Conservation (phyloP, 2,888 invertebrate species). For the Machimus rusticus region DNA sequence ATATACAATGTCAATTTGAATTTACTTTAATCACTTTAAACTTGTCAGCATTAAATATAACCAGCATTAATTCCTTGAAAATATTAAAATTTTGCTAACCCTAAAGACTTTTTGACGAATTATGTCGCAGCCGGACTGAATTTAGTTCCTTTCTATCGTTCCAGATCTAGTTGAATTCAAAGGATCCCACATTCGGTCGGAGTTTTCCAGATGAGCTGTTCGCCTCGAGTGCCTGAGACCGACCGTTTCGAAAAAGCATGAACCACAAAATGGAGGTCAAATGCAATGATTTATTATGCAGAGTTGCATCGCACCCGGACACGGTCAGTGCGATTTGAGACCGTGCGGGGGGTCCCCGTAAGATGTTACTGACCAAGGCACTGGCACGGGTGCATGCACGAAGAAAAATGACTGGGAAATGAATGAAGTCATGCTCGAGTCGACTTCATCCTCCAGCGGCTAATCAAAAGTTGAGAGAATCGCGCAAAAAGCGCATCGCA, state of each 20-base stretch:
- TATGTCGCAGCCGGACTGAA: not conserved
- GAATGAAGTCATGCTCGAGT: slow-evolving; percentile 24
- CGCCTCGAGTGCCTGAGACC: not conserved
- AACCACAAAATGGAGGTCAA: slow-evolving; percentile 1
- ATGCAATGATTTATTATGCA: not conserved
- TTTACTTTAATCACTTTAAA: no score
- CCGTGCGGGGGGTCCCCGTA: not conserved
- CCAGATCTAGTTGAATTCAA: not conserved
- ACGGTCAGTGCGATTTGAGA: not conserved
- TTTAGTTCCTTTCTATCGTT: not conserved
- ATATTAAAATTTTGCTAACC: not conserved
- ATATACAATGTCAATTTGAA: no score
- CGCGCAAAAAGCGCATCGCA: slow-evolving; percentile 12
- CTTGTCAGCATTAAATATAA: no score
- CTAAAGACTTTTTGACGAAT: not conserved
- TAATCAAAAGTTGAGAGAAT: slow-evolving; percentile 17
- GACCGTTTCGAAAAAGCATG: not conserved
- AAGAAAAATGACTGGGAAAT: slow-evolving; percentile 31
- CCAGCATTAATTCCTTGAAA: not conserved
- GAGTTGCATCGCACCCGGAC: not conserved
- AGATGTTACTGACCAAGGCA: slow-evolving; percentile 27
- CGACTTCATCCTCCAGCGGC: not conserved
- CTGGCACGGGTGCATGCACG: slow-evolving; percentile 1
- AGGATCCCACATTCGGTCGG: not conserved
- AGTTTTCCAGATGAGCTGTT: not conserved